phyloP scores from a whole-genome alignment of 1,140 invertebrate species.

The Acromyrmex charruanus region DNA sequence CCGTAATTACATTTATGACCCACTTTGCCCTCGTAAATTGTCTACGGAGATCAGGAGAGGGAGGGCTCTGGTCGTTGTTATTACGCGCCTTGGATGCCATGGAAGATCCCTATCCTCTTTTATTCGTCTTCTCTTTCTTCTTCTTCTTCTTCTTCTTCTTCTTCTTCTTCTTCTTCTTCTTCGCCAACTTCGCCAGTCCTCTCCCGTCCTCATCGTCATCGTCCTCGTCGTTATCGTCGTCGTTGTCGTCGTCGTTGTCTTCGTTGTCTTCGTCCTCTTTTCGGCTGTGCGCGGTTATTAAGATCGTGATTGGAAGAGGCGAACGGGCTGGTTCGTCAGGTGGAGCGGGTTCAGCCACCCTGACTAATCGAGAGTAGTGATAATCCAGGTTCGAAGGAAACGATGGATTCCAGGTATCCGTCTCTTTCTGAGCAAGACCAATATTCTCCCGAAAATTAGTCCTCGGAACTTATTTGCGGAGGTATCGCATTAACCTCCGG shows the following conservation, averaged over 20 bases:
- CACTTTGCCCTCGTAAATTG: slow-evolving; percentile 85
- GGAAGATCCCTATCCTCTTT: slow-evolving; percentile 59
- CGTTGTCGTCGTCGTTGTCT: slow-evolving; percentile 51
- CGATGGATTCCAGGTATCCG: slow-evolving; percentile 68
- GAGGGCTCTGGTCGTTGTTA: slow-evolving; percentile 68
- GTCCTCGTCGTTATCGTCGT: slow-evolving; percentile 21
- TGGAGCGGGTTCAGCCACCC: slow-evolving; percentile 70
- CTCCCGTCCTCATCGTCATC: slow-evolving; percentile 41
- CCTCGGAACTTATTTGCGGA: slow-evolving; percentile 57
- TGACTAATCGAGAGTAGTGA: slow-evolving; percentile 71
- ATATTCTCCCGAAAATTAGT: slow-evolving; percentile 67
- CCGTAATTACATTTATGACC: slow-evolving; percentile 86
- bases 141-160: slow-evolving; percentile 13
- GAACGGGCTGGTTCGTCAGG: slow-evolving; percentile 61
- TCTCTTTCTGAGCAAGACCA: slow-evolving; percentile 60
- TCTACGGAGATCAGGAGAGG: slow-evolving; percentile 75
- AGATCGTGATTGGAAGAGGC: slow-evolving; percentile 73
- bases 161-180: slow-evolving; percentile 12
- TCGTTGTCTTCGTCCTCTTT: slow-evolving; percentile 61
- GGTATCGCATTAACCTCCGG: slow-evolving; percentile 49
- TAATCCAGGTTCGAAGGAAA: slow-evolving; percentile 71
- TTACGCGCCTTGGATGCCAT: slow-evolving; percentile 74
- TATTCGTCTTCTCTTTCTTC: background rate
- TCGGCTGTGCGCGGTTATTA: slow-evolving; percentile 72
- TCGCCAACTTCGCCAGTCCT: background rate